Evolutionary conservation across 2,113 vertebrate genomes (phyloP).

Genomic region (Micronisus gabar): DNA sequence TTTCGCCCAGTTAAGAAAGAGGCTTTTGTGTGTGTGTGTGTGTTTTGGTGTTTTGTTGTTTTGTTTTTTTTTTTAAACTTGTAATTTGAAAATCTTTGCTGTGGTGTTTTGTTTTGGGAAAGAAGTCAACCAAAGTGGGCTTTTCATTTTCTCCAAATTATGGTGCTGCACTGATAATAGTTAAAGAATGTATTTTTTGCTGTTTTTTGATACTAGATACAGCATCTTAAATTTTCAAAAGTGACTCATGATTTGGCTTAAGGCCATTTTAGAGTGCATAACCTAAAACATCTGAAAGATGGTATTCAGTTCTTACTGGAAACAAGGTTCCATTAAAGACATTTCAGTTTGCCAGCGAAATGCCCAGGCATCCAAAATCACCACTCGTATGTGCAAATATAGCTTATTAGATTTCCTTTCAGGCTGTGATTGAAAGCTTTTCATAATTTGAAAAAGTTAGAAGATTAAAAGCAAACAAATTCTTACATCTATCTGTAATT

Average conservation of each 20-base stretch:
- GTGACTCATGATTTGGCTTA: background rate
- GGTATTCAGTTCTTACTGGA: slow-evolving; percentile 5
- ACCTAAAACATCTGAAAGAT: slow-evolving; percentile 20
- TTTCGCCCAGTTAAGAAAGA: background rate
- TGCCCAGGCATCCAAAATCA: background rate
- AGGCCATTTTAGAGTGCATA: background rate
- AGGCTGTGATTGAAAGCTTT: background rate
- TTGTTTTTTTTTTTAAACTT: background rate
- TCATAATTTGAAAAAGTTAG: background rate
- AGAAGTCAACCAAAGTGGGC: background rate
- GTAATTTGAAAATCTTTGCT: background rate
- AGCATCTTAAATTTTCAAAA: background rate
- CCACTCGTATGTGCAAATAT: background rate
- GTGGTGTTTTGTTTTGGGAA: background rate
- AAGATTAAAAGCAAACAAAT: background rate
- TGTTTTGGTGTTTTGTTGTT: background rate
- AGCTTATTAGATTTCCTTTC: background rate
- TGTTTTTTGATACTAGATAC: background rate
- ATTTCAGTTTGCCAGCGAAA: background rate
- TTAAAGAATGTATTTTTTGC: background rate
- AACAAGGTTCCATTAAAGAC: background rate
- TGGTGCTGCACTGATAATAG: background rate
- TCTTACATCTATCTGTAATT: background rate
- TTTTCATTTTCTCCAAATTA: background rate
- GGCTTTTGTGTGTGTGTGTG: background rate